These are phyloP conservation scores for Hemitrygon akajei DNA, from an alignment of 2,797 vertebrate species.

Conservation along the genomic window DNA sequence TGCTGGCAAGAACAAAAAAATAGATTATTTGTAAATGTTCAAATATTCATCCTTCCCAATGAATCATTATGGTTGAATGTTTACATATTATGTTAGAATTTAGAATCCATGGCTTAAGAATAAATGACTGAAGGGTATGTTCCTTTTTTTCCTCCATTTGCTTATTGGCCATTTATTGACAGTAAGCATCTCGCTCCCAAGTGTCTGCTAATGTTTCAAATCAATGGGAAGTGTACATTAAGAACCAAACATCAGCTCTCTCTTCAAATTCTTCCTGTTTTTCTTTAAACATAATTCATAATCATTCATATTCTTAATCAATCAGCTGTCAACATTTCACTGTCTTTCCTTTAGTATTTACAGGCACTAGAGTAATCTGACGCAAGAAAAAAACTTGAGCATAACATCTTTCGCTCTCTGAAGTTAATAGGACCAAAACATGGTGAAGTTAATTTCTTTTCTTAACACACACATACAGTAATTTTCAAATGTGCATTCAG, in stretches of 20 bases:
- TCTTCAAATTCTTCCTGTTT: not conserved
- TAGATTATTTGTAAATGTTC: not conserved
- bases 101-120: not conserved
- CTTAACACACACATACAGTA: not conserved
- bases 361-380: not conserved
- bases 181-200: not conserved
- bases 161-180: not conserved
- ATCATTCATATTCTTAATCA: too few relatives aligned
- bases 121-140: not conserved
- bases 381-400: not conserved
- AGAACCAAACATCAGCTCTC: not conserved
- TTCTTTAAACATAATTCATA: not conserved
- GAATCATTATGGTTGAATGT: not conserved
- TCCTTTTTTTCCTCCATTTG: not conserved
- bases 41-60: not conserved
- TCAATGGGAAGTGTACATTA: not conserved
- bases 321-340: not conserved
- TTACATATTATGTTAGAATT: not conserved
- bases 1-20: not conserved
- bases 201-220: not conserved
- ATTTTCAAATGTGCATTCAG: not conserved
- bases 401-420: not conserved
- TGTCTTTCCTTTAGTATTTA: not conserved
- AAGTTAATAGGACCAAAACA: not conserved
- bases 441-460: not conserved